Conservation (phyloP, 1,140 invertebrate genomes). For the Druon quercuslanigerum region DNA sequence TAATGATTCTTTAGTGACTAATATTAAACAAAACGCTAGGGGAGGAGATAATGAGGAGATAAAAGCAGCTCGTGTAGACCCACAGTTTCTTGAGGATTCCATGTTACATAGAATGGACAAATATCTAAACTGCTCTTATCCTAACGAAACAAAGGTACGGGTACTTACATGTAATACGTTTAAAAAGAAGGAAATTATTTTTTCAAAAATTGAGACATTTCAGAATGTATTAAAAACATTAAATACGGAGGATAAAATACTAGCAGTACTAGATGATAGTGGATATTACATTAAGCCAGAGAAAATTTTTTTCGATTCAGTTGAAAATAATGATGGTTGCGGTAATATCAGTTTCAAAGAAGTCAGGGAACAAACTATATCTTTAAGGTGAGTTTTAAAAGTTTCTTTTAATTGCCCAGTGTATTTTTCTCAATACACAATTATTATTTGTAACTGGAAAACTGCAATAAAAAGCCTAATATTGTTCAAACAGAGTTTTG, state of each 20-base stretch:
- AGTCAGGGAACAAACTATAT: slow-evolving; percentile 38
- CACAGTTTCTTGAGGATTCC: neutral
- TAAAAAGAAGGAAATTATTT: neutral
- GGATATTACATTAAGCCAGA: too few species aligned
- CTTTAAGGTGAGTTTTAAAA: slow-evolving; percentile 32
- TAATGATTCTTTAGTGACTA: neutral
- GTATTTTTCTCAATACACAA: slow-evolving; percentile 19
- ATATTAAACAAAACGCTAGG: neutral
- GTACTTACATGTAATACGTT: neutral
- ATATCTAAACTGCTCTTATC: slow-evolving; percentile 26
- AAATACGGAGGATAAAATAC: slow-evolving; percentile 7
- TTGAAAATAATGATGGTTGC: too few species aligned
- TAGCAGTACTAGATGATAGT: too few species aligned
- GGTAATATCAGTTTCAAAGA: slow-evolving; percentile 33
- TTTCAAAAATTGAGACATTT: neutral
- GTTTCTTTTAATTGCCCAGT: slow-evolving; percentile 37
- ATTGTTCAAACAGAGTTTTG: too few species aligned
- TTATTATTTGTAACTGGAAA: slow-evolving; percentile 31
- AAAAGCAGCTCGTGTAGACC: neutral
- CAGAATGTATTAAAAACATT: slow-evolving; percentile 27
- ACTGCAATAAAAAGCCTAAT: too few species aligned
- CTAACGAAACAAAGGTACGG: slow-evolving; percentile 7
- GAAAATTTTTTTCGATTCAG: too few species aligned
- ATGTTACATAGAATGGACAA: neutral
- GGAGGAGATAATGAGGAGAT: neutral